Conservation (phyloP, 2,113 vertebrate genomes). For the Neofelis nebulosa region DNA sequence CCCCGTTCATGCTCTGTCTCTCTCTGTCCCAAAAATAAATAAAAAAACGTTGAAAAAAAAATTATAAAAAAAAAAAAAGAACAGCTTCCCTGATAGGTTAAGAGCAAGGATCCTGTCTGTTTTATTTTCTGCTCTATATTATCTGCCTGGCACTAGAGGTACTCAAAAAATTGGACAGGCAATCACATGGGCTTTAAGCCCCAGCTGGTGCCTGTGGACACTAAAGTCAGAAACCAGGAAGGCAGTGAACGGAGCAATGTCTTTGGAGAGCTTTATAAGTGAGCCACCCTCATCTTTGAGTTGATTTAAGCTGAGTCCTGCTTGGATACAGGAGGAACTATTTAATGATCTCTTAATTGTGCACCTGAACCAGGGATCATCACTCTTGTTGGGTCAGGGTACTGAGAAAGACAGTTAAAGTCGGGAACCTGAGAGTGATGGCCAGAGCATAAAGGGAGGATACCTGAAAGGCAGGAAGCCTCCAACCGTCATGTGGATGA, state of each 20-base stretch:
- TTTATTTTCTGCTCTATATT: neutral
- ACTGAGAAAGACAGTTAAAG: neutral
- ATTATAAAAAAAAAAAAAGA: too few species aligned
- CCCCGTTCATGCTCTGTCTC: too few species aligned
- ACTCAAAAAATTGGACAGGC: neutral
- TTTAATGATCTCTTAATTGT: neutral
- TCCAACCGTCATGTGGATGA: slow-evolving; percentile 94
- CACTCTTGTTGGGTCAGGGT: neutral
- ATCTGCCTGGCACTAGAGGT: neutral
- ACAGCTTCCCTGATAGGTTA: neutral
- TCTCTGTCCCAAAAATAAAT: too few species aligned
- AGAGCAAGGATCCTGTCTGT: neutral
- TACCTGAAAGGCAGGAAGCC: slow-evolving; percentile 97
- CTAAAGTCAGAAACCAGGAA: neutral
- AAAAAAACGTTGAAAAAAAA: too few species aligned
- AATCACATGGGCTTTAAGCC: neutral
- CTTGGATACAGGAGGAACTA: neutral
- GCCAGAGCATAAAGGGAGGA: neutral
- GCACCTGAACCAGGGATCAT: neutral
- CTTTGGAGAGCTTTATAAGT: neutral
- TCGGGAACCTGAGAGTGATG: neutral
- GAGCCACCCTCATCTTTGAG: neutral
- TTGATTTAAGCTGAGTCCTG: neutral
- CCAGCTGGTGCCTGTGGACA: neutral
- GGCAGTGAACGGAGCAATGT: neutral